phyloP scores from a whole-genome alignment of 1,140 invertebrate genomes.

The Stenopsyche tienmushanensis region DNA sequence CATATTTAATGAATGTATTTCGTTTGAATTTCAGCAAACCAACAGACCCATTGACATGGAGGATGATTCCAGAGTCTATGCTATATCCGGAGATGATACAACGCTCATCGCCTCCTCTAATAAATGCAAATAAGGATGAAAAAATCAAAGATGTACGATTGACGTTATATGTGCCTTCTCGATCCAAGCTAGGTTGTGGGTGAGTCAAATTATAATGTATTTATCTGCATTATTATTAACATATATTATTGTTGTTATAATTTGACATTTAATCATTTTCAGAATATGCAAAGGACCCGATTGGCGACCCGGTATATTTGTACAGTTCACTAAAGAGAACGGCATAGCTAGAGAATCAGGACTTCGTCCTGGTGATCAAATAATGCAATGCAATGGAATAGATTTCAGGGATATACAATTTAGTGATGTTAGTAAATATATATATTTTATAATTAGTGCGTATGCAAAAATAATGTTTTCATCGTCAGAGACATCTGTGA shows the following conservation, averaged over 20 bases:
- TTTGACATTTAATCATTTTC: constrained; percentile 37
- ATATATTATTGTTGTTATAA: background rate
- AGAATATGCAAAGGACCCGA: constrained; percentile 83
- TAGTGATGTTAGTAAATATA: constrained; percentile 64
- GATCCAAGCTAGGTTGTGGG: constrained; percentile 69
- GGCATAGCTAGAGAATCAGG: constrained; percentile 86
- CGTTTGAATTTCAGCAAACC: constrained; percentile 55
- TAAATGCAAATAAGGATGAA: constrained; percentile 49
- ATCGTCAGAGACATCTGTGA: no score
- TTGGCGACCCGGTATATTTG: constrained; percentile 83
- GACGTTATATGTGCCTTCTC: constrained; percentile 64
- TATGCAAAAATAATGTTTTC: background rate
- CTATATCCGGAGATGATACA: constrained; percentile 33
- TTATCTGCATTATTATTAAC: constrained; percentile 11
- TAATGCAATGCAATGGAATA: constrained; percentile 85
- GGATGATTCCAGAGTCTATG: constrained; percentile 63
- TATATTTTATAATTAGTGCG: background rate
- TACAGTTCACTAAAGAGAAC: constrained; percentile 87
- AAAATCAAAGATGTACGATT: constrained; percentile 59
- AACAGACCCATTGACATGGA: constrained; percentile 74
- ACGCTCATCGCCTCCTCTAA: constrained; percentile 43
- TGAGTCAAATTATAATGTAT: constrained; percentile 45
- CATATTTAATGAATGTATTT: background rate
- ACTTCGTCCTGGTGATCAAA: constrained; percentile 87
- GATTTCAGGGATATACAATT: constrained; percentile 76